Conservation (phyloP, 1,140 invertebrate species). For the Homarus americanus region DNA sequence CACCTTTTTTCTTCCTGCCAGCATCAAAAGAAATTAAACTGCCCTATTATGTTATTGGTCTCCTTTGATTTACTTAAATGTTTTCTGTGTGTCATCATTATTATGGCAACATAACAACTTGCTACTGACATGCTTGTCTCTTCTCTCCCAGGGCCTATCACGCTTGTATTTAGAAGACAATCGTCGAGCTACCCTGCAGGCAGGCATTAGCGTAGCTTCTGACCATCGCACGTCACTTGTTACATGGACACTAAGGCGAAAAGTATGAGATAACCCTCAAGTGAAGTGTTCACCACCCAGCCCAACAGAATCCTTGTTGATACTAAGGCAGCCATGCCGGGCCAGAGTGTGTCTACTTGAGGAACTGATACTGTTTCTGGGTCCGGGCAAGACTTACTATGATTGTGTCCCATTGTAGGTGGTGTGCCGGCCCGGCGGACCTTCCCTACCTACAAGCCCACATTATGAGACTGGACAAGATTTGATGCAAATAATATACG, state of each 20-base stretch:
- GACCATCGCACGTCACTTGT: slow-evolving; percentile 64
- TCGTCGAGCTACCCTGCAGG: slow-evolving; percentile 68
- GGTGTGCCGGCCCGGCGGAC: slow-evolving; percentile 32
- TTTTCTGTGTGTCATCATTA: too few relatives aligned
- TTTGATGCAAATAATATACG: slow-evolving; percentile 34
- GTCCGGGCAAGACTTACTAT: slow-evolving; percentile 3
- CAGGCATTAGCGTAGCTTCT: slow-evolving; percentile 70
- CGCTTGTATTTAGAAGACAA: slow-evolving; percentile 70
- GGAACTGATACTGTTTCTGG: slow-evolving; percentile 2
- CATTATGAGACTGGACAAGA: slow-evolving; percentile 4
- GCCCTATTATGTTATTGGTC: too few relatives aligned
- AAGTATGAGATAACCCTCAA: slow-evolving; percentile 5
- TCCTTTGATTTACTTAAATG: too few relatives aligned
- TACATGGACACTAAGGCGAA: slow-evolving; percentile 55
- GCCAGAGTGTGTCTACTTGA: slow-evolving; percentile 14
- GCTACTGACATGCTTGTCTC: background rate
- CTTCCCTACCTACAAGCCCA: slow-evolving; percentile 23
- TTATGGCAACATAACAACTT: background rate
- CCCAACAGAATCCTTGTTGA: slow-evolving; percentile 15
- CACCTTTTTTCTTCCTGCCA: too few relatives aligned
- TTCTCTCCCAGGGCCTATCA: slow-evolving; percentile 54
- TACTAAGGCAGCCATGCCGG: background rate
- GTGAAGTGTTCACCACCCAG: slow-evolving; percentile 7
- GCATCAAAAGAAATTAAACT: too few relatives aligned
- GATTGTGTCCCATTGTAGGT: slow-evolving; percentile 14